phyloP scores from a whole-genome alignment of 2,797 vertebrate genomes.

The Gymnopithys bicolor region DNA sequence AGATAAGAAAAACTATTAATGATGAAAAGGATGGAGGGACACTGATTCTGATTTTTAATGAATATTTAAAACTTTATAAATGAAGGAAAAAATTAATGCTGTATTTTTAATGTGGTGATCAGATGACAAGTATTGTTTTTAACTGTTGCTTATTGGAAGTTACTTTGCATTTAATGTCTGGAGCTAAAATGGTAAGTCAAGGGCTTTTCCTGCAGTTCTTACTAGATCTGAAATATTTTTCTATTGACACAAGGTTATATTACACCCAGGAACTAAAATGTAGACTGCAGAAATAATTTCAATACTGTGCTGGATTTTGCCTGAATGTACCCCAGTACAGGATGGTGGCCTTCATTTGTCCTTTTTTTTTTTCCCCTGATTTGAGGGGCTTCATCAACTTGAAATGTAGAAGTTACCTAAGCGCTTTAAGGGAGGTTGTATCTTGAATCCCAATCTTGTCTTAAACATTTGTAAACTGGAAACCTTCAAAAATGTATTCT shows the following conservation, averaged over 20 bases:
- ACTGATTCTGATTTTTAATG: slow-evolving; percentile 58
- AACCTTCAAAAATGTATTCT: slow-evolving; percentile 31
- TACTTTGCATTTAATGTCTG: background rate
- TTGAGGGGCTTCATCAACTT: background rate
- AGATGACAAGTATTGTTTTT: slow-evolving; percentile 27
- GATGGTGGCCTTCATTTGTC: slow-evolving; percentile 16
- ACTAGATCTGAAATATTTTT: background rate
- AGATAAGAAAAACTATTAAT: slow-evolving; percentile 70
- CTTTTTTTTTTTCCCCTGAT: background rate
- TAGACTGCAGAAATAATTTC: background rate
- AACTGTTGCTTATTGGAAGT: background rate
- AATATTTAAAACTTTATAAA: slow-evolving; percentile 44
- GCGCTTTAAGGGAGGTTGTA: background rate
- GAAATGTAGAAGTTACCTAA: background rate
- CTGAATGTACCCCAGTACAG: background rate
- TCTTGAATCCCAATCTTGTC: background rate
- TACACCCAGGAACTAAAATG: background rate
- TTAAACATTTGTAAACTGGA: slow-evolving; percentile 54
- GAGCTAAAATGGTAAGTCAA: background rate
- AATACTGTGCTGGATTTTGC: background rate
- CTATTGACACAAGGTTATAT: background rate
- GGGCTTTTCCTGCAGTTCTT: background rate
- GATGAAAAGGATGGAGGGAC: slow-evolving; percentile 48
- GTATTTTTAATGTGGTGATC: slow-evolving; percentile 2
- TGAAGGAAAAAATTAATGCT: slow-evolving; percentile 26